Evolutionary conservation across 2,888 invertebrate species (phyloP), one percentile per base, ranked within the genome.

Genomic region (Frankliniella intonsa): DNA sequence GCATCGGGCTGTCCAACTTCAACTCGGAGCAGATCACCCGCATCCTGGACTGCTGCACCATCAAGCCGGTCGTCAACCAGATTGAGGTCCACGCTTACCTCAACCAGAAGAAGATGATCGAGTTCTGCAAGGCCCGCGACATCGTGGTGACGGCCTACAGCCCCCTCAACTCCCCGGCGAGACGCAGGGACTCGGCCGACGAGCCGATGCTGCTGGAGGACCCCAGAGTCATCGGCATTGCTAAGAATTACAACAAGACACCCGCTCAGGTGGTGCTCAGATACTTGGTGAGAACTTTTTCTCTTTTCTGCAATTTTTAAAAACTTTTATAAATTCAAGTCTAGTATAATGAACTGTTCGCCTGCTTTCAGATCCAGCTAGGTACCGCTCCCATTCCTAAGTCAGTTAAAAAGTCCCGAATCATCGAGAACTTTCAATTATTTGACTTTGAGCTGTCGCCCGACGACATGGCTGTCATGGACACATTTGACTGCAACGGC

Each of bases 1-100:
- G 93, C 79, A 92, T 96, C 84, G 97, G 97, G 0, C 87, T 97
- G 1, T 94, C 94, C 50, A 96, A 96, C 88, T 96, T 96, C 87
- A 96, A 94, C 88, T 90, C 90, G 84, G 89, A 91, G 82, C 96
- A 96, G 87, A 88, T 95, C 19, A 90, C 92, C 82, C 89, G 93
- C 55, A 85, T 96, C 9, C 85, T 95, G 81, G 89, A 90, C 62
- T 87, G 86, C 12, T 92, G 92, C 5, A 90, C 87, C 11, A 89
- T 94, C 81, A 91, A 91, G 84, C 94, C 94, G 0, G 93, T 91
- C 0, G 90, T 89, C 0, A 92, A 92, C 84, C 94, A 94, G 90
- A 19, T 55, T 83, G 96, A 97, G 88, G 92, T 94, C 84, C 95
- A 95, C 87, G 94, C 95, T 0, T 95, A 95, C 87, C 88, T 95